Percentiles rank a stretch among this genome's conserved stretches.
phyloP scores from a whole-genome alignment of 2,888 invertebrate species.

The Agriotes lineatus region DNA sequence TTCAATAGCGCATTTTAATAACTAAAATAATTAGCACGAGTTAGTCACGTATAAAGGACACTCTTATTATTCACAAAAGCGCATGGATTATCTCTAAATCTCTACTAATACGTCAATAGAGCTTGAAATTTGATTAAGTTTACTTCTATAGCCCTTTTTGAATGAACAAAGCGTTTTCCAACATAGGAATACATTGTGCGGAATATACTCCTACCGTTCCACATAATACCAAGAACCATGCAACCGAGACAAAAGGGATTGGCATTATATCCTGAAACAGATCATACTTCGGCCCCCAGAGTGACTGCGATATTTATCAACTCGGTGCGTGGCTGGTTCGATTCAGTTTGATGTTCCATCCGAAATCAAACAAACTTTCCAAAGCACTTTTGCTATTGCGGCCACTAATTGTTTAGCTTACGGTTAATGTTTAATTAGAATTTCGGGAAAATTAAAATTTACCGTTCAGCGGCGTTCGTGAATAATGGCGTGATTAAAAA shows the following conservation, averaged over 20 bases:
- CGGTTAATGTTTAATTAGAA: too few species aligned
- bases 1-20: too few species aligned
- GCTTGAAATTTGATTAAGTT: constrained; percentile 66
- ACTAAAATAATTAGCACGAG: constrained; percentile 9
- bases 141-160: constrained; percentile 58
- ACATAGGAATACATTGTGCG: constrained; percentile 45
- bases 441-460: too few species aligned
- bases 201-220: constrained; percentile 31
- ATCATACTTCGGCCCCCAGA: constrained; percentile 40
- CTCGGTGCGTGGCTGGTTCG: constrained; percentile 32
- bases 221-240: constrained; percentile 34
- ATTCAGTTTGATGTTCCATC: constrained; percentile 30
- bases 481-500: too few species aligned
- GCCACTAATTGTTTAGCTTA: too few species aligned
- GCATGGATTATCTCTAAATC: constrained; percentile 62
- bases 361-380: constrained; percentile 31
- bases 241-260: constrained; percentile 43
- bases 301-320: constrained; percentile 46
- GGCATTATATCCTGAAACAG: constrained; percentile 42
- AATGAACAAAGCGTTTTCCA: constrained; percentile 43
- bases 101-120: constrained; percentile 65
- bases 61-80: constrained; percentile 48
- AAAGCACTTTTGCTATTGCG: neutral
- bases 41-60: constrained; percentile 22
- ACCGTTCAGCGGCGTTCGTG: too few species aligned